Evolutionary conservation across 2,797 vertebrate species (phyloP), one percentile per base, ranked within the genome.

Genomic region (Rhinichthys osculus): DNA sequence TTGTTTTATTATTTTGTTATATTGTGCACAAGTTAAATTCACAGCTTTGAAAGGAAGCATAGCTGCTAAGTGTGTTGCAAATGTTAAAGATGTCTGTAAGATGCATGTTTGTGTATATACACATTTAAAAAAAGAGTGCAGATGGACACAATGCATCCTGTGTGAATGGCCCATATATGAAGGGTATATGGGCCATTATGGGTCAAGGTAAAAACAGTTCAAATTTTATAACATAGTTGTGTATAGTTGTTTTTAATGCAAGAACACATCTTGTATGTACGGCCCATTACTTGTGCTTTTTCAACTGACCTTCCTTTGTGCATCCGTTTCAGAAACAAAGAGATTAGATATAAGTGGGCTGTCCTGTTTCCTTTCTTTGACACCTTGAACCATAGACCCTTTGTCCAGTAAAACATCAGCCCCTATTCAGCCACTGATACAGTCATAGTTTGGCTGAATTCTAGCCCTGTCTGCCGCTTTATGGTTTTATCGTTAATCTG

Each of bases 401-500:
- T 85, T 85, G 82, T 82, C 80, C 81, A 70, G 84, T 79, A 42
- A 70, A 78, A 84, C 76, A 66, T 73, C 70, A 54, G 44, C 67
- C 67, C 52, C 57, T 71, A 87, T 82, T 52, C 52, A 79, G 54
- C 38, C 23, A 42, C 67, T 64, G n/a, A 84, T 73, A 77, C 72
- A 16, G 78, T 77, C 70, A 57, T 67, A n/a, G 30, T 83, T 64
- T 64, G 59, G 33, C 82, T 76, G 38, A 76, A 83, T 50, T 33
- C 30, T 27, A 50, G 42, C 35, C 44, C 73, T 35, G 47, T 57
- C 74, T 87, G 64, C 42, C 4, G 14, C 83, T 87, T 16, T 84
- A n/a, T 78, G 19, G 33, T 66, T 82, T 86, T 90, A 84, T 81
- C 78, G 14, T 67, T 23, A 54, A 81, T 88, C 84, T 89, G 66